Percentiles rank a stretch among this genome's conserved stretches.
phyloP scores from a whole-genome alignment of 1,140 invertebrate species.

The Harpegnathos saltator region DNA sequence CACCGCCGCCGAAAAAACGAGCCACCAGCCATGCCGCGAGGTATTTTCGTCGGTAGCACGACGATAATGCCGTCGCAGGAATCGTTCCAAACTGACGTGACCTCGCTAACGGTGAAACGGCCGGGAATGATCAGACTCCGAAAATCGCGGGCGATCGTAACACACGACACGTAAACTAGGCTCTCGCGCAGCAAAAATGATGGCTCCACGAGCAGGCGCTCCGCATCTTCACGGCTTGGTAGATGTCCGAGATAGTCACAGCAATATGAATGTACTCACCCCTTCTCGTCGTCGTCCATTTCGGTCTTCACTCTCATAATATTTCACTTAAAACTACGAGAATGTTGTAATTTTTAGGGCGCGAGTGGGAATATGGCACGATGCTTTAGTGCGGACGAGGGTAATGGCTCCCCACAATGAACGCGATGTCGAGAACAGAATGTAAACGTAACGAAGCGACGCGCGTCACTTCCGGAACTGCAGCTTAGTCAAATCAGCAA shows the following conservation, averaged over 20 bases:
- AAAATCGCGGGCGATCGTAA: background rate
- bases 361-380: constrained; percentile 85
- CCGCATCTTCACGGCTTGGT: constrained; percentile 24
- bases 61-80: constrained; percentile 3
- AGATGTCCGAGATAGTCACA: background rate
- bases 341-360: constrained; percentile 81
- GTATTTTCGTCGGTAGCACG: constrained; percentile 41
- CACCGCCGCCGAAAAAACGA: background rate
- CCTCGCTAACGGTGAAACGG: background rate
- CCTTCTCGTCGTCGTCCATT: constrained; percentile 87
- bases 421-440: constrained; percentile 81
- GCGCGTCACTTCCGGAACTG: constrained; percentile 82
- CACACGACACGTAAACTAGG: constrained; percentile 59
- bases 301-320: constrained; percentile 87
- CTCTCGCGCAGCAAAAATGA: constrained; percentile 71
- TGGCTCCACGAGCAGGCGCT: constrained; percentile 51
- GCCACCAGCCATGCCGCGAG: constrained; percentile 62
- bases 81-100: background rate
- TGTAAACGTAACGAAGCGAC: constrained; percentile 83
- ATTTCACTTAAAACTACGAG: constrained; percentile 85
- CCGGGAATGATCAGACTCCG: too few relatives aligned
- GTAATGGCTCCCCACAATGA: constrained; percentile 84
- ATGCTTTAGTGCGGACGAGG: constrained; percentile 83
- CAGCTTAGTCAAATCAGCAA: constrained; percentile 75
- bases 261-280: constrained; percentile 77